Conservation (phyloP, 2,797 vertebrate species). For the Natrix natrix region DNA sequence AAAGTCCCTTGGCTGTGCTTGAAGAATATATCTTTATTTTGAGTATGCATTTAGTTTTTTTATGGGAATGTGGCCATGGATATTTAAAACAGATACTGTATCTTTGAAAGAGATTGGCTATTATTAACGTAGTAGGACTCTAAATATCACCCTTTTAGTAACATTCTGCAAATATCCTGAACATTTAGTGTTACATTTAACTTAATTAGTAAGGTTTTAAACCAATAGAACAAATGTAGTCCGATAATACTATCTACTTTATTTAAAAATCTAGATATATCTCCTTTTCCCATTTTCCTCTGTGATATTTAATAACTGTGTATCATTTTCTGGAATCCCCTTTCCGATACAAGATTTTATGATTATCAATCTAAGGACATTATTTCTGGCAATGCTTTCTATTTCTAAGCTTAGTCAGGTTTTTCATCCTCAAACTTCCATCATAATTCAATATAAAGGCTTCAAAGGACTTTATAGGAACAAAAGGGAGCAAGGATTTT, state of each 20-base stretch:
- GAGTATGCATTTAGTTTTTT: conserved; percentile 54
- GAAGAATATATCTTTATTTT: conserved; percentile 44
- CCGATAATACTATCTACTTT: background rate
- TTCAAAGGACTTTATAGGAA: background rate
- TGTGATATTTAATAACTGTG: background rate
- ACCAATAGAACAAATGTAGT: conserved; percentile 31
- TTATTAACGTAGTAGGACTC: conserved; percentile 36
- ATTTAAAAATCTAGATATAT: conserved; percentile 41
- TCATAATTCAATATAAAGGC: background rate
- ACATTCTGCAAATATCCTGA: conserved; percentile 50
- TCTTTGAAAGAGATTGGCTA: conserved; percentile 46
- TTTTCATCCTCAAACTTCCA: background rate
- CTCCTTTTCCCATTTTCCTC: background rate
- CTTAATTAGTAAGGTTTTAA: conserved; percentile 53
- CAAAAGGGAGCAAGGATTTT: background rate
- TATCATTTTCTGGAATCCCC: background rate
- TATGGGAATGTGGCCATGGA: conserved; percentile 31
- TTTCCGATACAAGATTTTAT: background rate
- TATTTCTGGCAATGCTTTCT: conserved; percentile 42
- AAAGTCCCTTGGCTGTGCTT: conserved; percentile 44
- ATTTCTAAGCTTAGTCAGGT: conserved; percentile 32
- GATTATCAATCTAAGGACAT: conserved; percentile 21
- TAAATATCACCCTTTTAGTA: conserved; percentile 53
- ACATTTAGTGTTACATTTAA: conserved; percentile 54
- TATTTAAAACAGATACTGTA: conserved; percentile 56